Evolutionary conservation across 2,797 vertebrate genomes (phyloP).

Genomic region (Protonibea diacanthus): DNA sequence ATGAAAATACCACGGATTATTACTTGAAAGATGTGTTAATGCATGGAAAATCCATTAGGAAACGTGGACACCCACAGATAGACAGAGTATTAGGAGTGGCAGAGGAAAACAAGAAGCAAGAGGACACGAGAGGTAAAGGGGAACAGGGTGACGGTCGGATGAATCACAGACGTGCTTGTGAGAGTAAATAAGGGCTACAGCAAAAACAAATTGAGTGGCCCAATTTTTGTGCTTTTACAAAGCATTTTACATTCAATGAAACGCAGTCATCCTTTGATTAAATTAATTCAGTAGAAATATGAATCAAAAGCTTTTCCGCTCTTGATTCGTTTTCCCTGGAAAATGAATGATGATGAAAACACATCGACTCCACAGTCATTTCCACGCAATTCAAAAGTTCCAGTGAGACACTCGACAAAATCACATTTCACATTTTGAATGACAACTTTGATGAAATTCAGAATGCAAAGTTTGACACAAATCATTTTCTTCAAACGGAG

Average conservation of each 20-base stretch:
- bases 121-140: background rate
- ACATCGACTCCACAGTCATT: background rate
- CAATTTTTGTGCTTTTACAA: slow-evolving; percentile 17
- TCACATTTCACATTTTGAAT: slow-evolving; percentile 12
- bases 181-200: background rate
- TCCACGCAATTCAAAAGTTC: slow-evolving; percentile 9
- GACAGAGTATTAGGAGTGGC: background rate
- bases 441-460: slow-evolving; percentile 25
- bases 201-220: background rate
- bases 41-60: background rate
- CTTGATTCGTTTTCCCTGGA: background rate
- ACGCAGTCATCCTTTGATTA: slow-evolving; percentile 4
- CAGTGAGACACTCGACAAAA: slow-evolving; percentile 9
- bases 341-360: slow-evolving; percentile 6
- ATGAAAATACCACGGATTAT: background rate
- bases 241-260: background rate
- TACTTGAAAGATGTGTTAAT: background rate
- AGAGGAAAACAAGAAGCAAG: too few relatives aligned
- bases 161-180: background rate
- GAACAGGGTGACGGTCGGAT: background rate
- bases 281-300: background rate
- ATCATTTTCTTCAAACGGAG: slow-evolving; percentile 23
- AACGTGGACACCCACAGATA: background rate
- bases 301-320: background rate
- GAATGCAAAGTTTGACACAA: slow-evolving; percentile 2